Evolutionary conservation across 2,888 invertebrate genomes (phyloP), one percentile per base, ranked within the genome.

Genomic region (Meteorus colon): DNA sequence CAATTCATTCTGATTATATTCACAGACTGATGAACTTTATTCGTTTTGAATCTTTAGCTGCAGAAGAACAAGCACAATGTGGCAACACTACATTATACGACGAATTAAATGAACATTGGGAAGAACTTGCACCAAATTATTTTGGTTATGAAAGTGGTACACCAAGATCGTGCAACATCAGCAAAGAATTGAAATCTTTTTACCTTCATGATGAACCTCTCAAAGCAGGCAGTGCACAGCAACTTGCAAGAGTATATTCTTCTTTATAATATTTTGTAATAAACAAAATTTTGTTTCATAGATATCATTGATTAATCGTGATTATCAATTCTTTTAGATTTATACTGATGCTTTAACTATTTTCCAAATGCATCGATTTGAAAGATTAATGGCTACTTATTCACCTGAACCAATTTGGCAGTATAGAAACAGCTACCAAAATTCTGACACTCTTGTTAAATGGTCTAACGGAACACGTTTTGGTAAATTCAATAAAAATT

Each of bases 341-440:
- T 94, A 92, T 82, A 91, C 92, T 0, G 94, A 94, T 85, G 89
- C 92, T 0, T 81, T 93, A 10, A 91, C 92, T 24, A 93, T 92
- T 1, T 94, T 93, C 80, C 90, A 91, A 0, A 91, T 92, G 1
- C 92, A 94, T 84, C 91, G 93, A 68, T 91, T 92, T 76, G 92
- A 92, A 0, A 92, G 93, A 81, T 84, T 94, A 76, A 89, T 94
- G 29, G 91, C 93, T 0, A 90, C 91, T 5, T 90, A 92, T 45
- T 93, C 92, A 1, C 89, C 90, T 5, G 82, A 90, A 55, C 75
- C 81, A 4, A 81, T 85, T 12, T 94, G 91, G 86, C 93, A 93
- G 84, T 93, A 93, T 85, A 89, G 91, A 66, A 93, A 94, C 82
- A 90, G 91, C 8, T 94, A 92, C 84, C 90, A 92, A 82, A 94